Evolutionary conservation across 2,797 vertebrate genomes (phyloP), one percentile per base, ranked within the genome.

Genomic region (Buceros bicornis): DNA sequence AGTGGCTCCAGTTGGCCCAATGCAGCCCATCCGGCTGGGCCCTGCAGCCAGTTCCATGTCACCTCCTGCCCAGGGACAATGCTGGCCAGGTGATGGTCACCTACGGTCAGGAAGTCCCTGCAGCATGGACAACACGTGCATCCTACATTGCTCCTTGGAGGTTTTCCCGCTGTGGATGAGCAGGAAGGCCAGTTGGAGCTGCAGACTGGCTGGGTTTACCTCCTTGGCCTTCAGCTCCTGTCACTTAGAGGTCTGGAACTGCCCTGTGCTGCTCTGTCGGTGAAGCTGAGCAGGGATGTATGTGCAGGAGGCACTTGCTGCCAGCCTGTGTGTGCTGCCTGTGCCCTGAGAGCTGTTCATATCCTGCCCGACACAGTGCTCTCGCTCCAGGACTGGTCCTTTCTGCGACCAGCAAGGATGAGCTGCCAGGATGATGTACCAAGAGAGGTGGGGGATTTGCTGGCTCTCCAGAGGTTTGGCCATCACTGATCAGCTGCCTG

Each of bases 41-140:
- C 35, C 51, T 0, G 3, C 1, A 1, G n/a, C 15, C 6, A 2
- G n/a, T 42, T 33, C 60, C 1, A 7, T 20, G 16, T 73, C 54
- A 21, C 13, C 6, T 18, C 20, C 42, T 26, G 37, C 48, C 21
- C 40, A 53, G 26, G 24, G 25, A 9, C 47, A 40, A 40, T 71
- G 40, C 77, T 53, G 65, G 18, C 43, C 67, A 6, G 51, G 40
- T 35, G 67, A 58, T 0, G 0, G 40, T 26, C 78, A 25, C 14
- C 18, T 1, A 2, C 11, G 33, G 26, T 13, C 1, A 1, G 28
- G 51, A 86, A 13, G 8, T 77, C 24, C 42, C 64, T 22, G 7
- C 4, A 31, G 28, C 62, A 10, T 4, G 3, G 43, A 10, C 31
- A 64, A 5, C 22, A 12, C 1, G 0, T 1, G 8, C 18, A 13